Evolutionary conservation across 2,113 vertebrate genomes (phyloP), one percentile per base, ranked within the genome.

Genomic region (Forbesichthys papilliferus): DNA sequence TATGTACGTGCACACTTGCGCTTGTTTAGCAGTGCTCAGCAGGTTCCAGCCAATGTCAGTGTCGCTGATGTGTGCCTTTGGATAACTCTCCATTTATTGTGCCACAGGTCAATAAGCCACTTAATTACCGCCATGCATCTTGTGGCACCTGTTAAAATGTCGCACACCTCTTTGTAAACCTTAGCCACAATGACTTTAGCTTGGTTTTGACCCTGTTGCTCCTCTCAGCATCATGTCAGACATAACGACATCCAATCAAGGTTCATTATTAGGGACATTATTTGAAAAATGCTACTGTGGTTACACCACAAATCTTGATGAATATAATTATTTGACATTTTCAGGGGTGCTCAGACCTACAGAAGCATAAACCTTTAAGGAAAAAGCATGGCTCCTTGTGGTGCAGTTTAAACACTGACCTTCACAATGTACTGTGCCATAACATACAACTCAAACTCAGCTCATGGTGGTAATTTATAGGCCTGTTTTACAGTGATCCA

Each of bases 121-220:
- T 89, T 91, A 90, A 91, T 89, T 90, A 89, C 84, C 34, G 72
- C 74, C 36, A 80, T 90, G 78, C 77, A 86, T 90, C 88, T 87
- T 80, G 71, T 63, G 68, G 57, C 71, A 79, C 83, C 76, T 67
- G 53, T 81, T 81, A 60, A 84, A 76, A 71, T 57, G 51, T 6
- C 14, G 48, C 47, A 36, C 72, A 64, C 62, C 65, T 55, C 55
- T 63, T 27, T 11, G 20, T 58, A 58, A 56, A 55, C 47, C 68
- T 83, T 67, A 79, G 66, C 86, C 80, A 75, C 70, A 51, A 64
- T 58, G 67, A 79, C 61, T 59, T 73, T 68, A 27, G 61, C 69
- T 64, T 48, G 64, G 60, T n/a, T 63, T 64, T 78, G 69, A 66
- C 63, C 74, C 49, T 61, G 64, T 70, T 34, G 34, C 10, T 57